phyloP scores from a whole-genome alignment of 37 sponge, comb jelly and placozoan genomes.

The Dysidea cf. avara region DNA sequence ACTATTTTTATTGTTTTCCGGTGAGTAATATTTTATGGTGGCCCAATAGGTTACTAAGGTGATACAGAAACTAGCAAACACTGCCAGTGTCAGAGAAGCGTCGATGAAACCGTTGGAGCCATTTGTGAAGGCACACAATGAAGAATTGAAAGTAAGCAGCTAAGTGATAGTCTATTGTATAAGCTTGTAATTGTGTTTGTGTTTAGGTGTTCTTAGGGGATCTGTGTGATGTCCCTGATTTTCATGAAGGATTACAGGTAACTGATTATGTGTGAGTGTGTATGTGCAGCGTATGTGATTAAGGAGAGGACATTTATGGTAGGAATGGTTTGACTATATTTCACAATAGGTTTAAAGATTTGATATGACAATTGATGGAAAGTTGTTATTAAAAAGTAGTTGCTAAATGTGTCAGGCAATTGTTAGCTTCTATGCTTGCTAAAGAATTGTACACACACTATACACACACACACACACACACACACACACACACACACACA shows the following conservation, averaged over 20 bases:
- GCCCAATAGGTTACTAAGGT: constrained; percentile 63
- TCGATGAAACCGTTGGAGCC: constrained; percentile 78
- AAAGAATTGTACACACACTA: too few relatives aligned
- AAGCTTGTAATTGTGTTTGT: not conserved
- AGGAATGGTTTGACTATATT: too few relatives aligned
- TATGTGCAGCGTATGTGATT: not conserved
- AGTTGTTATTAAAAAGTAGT: too few relatives aligned
- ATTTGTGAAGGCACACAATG: constrained; percentile 68
- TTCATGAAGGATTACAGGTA: constrained; percentile 75
- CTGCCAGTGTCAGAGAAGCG: constrained; percentile 66
- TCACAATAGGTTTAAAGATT: too few relatives aligned
- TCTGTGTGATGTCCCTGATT: constrained; percentile 79
- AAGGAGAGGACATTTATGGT: too few relatives aligned
- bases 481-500: too few relatives aligned
- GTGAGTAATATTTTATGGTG: not conserved
- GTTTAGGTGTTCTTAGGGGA: constrained; percentile 61
- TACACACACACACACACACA: too few relatives aligned
- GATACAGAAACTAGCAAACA: constrained; percentile 80
- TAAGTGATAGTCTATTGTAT: too few relatives aligned
- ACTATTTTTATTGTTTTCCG: not conserved
- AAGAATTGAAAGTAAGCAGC: constrained; percentile 63
- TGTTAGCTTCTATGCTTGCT: too few relatives aligned
- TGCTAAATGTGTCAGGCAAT: too few relatives aligned
- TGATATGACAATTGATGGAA: too few relatives aligned
- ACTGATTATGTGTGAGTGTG: constrained; percentile 2